phyloP scores from a whole-genome alignment of 2,888 invertebrate species.

The Ceraclea dissimilis region DNA sequence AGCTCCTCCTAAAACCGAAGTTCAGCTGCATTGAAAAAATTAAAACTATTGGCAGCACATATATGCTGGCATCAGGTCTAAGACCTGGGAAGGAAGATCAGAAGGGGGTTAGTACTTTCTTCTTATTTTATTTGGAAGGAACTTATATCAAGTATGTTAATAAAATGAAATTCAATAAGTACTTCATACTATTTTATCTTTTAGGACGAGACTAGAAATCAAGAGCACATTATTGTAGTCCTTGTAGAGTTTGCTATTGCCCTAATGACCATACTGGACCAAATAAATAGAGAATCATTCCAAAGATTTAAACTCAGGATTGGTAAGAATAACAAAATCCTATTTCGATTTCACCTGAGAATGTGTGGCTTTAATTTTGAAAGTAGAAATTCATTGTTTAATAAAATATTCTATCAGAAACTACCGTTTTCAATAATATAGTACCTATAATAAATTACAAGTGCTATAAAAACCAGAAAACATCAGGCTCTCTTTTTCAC shows the following conservation, averaged over 20 bases:
- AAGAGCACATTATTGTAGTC: slow-evolving; percentile 80
- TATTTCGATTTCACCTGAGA: no score
- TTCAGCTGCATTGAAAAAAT: slow-evolving; percentile 97
- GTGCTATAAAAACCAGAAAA: no score
- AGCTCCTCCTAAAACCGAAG: slow-evolving; percentile 86
- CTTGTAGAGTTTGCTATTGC: slow-evolving; percentile 93
- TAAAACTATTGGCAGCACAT: slow-evolving; percentile 96
- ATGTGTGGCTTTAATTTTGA: no score
- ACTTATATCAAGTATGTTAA: background rate
- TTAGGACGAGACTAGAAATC: slow-evolving; percentile 67
- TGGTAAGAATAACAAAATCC: slow-evolving; percentile 46
- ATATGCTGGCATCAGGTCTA: slow-evolving; percentile 95
- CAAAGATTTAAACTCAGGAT: slow-evolving; percentile 92
- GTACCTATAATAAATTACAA: no score
- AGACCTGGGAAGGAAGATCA: slow-evolving; percentile 80
- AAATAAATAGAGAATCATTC: slow-evolving; percentile 93
- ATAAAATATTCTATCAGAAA: no score
- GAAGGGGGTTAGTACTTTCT: slow-evolving; percentile 52
- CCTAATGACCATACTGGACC: slow-evolving; percentile 85
- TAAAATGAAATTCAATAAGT: background rate
- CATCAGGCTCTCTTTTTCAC: no score
- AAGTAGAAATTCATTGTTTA: no score
- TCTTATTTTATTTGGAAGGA: no score
- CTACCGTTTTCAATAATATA: no score
- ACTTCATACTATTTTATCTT: slow-evolving; percentile 1